Percentiles rank a stretch among this genome's conserved stretches.
Evolutionary conservation across 2,113 vertebrate species (phyloP).

Genomic region (Gadus macrocephalus): DNA sequence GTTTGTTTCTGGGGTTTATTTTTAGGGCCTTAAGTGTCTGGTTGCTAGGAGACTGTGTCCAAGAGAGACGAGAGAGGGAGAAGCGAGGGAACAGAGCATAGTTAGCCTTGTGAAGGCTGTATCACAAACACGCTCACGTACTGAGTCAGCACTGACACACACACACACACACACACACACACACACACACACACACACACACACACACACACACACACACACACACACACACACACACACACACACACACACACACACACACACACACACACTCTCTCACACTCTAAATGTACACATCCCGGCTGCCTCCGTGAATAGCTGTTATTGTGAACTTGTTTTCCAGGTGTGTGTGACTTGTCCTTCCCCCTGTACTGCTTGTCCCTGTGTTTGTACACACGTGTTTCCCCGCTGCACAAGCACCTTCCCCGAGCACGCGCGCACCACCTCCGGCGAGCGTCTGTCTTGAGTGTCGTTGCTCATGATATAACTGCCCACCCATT

Average conservation of each 20-base stretch:
- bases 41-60: slow-evolving; percentile 76
- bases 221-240: slow-evolving; percentile 61
- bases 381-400: slow-evolving; percentile 12
- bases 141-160: slow-evolving; percentile 76
- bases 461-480: not conserved
- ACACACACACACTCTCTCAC: not conserved
- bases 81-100: slow-evolving; percentile 62
- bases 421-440: too few relatives aligned
- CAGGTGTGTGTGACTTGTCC: slow-evolving; percentile 50
- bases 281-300: slow-evolving; percentile 29
- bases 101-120: slow-evolving; percentile 78
- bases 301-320: slow-evolving; percentile 47
- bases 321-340: slow-evolving; percentile 63
- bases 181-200: slow-evolving; percentile 4
- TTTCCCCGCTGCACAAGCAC: not conserved
- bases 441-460: too few relatives aligned
- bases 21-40: slow-evolving; percentile 80
- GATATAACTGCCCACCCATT: not conserved
- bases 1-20: slow-evolving; percentile 74
- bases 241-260: slow-evolving; percentile 28
- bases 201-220: slow-evolving; percentile 16
- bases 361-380: slow-evolving; percentile 16
- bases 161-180: slow-evolving; percentile 42
- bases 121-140: slow-evolving; percentile 75
- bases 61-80: slow-evolving; percentile 32